phyloP scores from a whole-genome alignment of 1,140 invertebrate species.

The Drosophila mojavensis region DNA sequence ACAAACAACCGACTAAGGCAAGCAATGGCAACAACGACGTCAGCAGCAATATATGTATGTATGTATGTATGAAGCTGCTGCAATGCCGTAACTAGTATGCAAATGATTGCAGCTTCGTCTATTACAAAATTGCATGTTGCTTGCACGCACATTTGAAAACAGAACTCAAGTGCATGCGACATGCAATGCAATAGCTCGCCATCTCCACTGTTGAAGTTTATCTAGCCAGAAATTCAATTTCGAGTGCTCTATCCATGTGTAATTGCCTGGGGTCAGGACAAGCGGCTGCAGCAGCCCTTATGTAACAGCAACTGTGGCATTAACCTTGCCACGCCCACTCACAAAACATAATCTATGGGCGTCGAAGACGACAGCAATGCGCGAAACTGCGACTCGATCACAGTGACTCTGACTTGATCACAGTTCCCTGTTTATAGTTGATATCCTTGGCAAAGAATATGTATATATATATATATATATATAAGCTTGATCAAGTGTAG shows the following conservation, averaged over 20 bases:
- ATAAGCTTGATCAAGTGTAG: not conserved
- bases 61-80: not conserved
- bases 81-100: conserved; percentile 31
- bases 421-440: not conserved
- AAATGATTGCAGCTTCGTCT: conserved; percentile 56
- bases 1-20: not conserved
- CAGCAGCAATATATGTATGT: conserved; percentile 6
- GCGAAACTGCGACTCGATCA: not conserved
- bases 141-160: conserved; percentile 54
- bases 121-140: conserved; percentile 58
- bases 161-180: conserved; percentile 29
- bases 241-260: conserved; percentile 42
- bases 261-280: conserved; percentile 63
- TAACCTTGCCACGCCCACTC: conserved; percentile 13
- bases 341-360: not conserved
- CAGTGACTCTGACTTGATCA: too few relatives aligned
- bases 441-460: too few relatives aligned
- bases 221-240: conserved; percentile 33
- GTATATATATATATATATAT: too few relatives aligned
- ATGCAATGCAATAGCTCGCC: conserved; percentile 5
- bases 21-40: conserved; percentile 24
- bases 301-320: not conserved
- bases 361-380: not conserved
- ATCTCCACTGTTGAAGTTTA: conserved; percentile 13
- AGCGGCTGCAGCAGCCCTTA: not conserved